These are phyloP conservation scores for Chrysina gloriosa DNA, from an alignment of 2,888 invertebrate genomes.

Conservation along the genomic window DNA sequence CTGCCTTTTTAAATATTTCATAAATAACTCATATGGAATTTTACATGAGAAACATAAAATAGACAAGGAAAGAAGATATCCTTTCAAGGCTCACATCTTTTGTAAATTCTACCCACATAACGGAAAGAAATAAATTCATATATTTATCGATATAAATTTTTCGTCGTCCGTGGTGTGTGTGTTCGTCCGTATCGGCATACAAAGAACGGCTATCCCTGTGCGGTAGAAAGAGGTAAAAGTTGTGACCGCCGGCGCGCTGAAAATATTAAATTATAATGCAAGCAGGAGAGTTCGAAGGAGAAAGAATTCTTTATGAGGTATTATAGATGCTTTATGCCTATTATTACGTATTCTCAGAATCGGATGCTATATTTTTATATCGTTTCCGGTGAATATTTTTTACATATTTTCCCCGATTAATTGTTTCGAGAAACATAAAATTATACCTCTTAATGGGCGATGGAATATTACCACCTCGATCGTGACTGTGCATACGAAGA, in stretches of 20 bases:
- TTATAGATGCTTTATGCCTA: slow-evolving; percentile 26
- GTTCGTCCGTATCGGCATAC: background rate
- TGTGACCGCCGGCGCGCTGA: background rate
- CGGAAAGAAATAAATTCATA: slow-evolving; percentile 38
- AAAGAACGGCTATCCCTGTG: background rate
- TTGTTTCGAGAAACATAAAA: background rate
- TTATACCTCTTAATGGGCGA: too few species aligned
- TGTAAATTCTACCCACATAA: slow-evolving; percentile 26
- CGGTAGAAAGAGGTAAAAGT: background rate
- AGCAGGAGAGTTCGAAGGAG: background rate
- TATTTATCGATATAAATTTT: slow-evolving; percentile 37
- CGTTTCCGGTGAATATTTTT: background rate
- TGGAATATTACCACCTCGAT: background rate
- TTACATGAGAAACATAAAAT: slow-evolving; percentile 42
- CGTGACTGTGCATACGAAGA: too few species aligned
- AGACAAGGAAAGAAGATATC: too few species aligned
- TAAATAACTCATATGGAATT: slow-evolving; percentile 48
- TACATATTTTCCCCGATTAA: background rate
- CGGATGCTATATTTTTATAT: slow-evolving; percentile 1
- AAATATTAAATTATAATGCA: slow-evolving; percentile 32
- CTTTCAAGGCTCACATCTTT: too few species aligned
- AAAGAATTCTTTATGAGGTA: slow-evolving; percentile 26
- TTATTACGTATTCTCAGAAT: slow-evolving; percentile 6
- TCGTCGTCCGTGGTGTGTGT: background rate
- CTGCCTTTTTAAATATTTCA: slow-evolving; percentile 45